phyloP scores from a whole-genome alignment of 2,797 vertebrate genomes.

The Varecia variegata region DNA sequence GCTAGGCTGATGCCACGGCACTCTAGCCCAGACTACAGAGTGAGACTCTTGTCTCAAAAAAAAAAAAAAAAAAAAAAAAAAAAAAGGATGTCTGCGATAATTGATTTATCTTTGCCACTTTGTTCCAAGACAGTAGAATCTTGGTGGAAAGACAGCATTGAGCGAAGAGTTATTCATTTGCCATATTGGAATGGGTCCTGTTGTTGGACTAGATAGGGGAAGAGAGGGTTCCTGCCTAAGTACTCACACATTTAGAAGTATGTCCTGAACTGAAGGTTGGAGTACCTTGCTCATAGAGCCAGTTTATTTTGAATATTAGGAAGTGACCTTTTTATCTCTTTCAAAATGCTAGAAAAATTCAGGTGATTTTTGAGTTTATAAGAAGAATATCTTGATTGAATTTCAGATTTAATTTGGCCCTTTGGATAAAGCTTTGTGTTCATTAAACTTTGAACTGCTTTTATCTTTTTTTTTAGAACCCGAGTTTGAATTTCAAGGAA shows the following conservation, averaged over 20 bases:
- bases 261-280: not conserved
- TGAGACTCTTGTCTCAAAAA: no score
- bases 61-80: no score
- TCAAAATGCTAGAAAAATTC: not conserved
- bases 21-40: no score
- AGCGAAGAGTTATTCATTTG: not conserved
- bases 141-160: not conserved
- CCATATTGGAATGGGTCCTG: not conserved
- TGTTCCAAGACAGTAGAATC: not conserved
- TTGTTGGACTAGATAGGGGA: not conserved
- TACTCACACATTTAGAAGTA: not conserved
- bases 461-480: conserved; percentile 88
- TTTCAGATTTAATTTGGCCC: not conserved
- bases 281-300: not conserved
- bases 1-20: no score
- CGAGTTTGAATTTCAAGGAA: conserved; percentile 98
- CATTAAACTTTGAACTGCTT: conserved; percentile 38
- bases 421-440: not conserved
- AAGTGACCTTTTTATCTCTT: not conserved
- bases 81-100: not conserved
- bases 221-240: not conserved
- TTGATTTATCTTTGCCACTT: not conserved
- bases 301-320: not conserved
- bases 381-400: not conserved
- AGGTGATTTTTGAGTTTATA: conserved; percentile 7